Evolutionary conservation across 2,113 vertebrate genomes (phyloP).

Genomic region (Tragelaphus strepsiceros): DNA sequence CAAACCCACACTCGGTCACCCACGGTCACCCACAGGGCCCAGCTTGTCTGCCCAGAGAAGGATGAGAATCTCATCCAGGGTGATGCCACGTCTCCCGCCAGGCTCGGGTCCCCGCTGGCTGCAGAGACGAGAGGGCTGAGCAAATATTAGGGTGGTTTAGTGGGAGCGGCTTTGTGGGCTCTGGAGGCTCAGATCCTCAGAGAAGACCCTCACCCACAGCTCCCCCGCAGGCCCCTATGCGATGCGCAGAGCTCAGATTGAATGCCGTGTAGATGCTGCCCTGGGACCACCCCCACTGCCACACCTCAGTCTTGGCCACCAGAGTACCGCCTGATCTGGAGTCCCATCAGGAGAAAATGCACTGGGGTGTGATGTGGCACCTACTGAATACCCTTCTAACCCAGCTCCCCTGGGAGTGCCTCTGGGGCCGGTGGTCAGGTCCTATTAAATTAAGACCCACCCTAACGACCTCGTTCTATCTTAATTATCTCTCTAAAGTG

Average conservation of each 20-base stretch:
- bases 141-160: background rate
- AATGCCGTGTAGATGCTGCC: background rate
- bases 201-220: fast-evolving
- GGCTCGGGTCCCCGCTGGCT: fast-evolving
- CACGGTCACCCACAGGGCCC: fast-evolving
- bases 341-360: background rate
- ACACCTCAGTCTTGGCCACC: fast-evolving
- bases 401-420: background rate
- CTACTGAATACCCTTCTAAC: background rate
- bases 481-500: background rate
- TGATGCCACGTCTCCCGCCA: fast-evolving
- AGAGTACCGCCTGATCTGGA: fast-evolving
- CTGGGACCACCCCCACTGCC: fast-evolving
- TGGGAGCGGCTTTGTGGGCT: fast-evolving
- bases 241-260: fast-evolving
- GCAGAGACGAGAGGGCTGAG: fast-evolving
- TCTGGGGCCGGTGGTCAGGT: background rate
- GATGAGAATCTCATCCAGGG: fast-evolving
- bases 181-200: background rate
- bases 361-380: fast-evolving
- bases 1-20: fast-evolving
- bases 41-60: background rate
- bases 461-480: fast-evolving
- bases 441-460: background rate
- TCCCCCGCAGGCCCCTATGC: fast-evolving